Base-by-base conservation (phyloP, 2,888 invertebrate genomes). In the Anticlea derivata region DNA sequence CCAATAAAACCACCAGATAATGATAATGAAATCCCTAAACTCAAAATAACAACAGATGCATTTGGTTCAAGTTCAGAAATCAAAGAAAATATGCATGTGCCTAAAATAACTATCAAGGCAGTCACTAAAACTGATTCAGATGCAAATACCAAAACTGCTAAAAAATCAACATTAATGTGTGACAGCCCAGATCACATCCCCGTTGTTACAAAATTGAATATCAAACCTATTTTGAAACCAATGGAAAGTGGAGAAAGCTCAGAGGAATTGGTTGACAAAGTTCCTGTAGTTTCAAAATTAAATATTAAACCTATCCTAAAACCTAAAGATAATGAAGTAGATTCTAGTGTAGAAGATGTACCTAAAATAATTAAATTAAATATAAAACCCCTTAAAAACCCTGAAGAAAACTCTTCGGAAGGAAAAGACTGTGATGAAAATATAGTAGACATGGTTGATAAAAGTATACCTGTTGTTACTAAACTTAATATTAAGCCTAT, bases 21-120 rank as follows among this genome's bases (percentile, higher is more conserved):
- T 44, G 85, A 81, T 38, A 64, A 35, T 63, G 68, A 77, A 57
- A 70, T 78, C 38, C 70, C 73, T 37, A 85, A 80, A 64, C 47
- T 75, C 7, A 85, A 80, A 60, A 77, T 81, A 54, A 66, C 80
- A 26, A 55, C 76, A 50, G 86, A 86, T 45, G 54, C 74, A 48
- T 65, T 70, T 65, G 63, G 76, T 47, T 62, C 77, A 51, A 72
- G 64, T 64, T 37, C 68, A 55, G 83, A 83, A 48, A 52, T 65
- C n/a, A 83, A 78, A 68, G 86, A 87, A 63, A 75, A 68, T 69
- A 65, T 79, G 31, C 87, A 91, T 72, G 82, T 92, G 71, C 92
- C 93, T 66, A 93, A 92, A 82, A 83, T 93, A 49, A 93, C 92
- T 44, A 92, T 92, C 29, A 93, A 93, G 76, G 86, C 92, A 57